Evolutionary conservation across 2,888 invertebrate genomes (phyloP), one percentile per base, ranked within the genome.

Genomic region (Mesochorus sp.): DNA sequence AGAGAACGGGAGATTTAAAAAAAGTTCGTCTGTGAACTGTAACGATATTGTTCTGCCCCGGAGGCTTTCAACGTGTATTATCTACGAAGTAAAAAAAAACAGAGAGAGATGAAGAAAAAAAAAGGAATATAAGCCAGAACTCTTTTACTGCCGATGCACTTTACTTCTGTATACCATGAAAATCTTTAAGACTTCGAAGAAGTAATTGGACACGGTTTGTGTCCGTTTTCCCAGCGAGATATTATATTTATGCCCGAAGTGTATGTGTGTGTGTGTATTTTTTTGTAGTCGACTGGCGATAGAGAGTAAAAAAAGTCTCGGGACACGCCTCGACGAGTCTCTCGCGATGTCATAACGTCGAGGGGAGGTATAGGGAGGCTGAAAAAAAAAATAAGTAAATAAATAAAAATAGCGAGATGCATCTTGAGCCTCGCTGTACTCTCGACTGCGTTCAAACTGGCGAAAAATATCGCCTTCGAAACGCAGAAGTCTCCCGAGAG

Each of bases 181-280:
- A 67, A 70, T 62, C 34, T 70, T 75, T 49, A 53, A 68, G 62
- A 57, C 68, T 77, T 77, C 68, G 57, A 4, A 57, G 73, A 81
- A 80, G 59, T 72, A 77, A 81, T 81, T 81, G 76, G 81, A 77
- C 72, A 77, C 76, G 77, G 66, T 81, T 71, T 77, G 71, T n/a
- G n/a, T 49, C 70, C 68, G 71, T 71, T 77, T 79, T 70, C 59
- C 75, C 55, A n/a, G 72, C 19, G 57, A 75, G 34, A 77, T 17
- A 28, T 76, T 66, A 73, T 67, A 39, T 73, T 81, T 62, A 64
- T 66, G 64, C 57, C 21, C 39, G 49, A 28, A 51, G 26, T 44
- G 37, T 34, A 14, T n/a, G 21, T 1, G 39, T 6, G 26, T n/a
- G n/a, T n/a, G n/a, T n/a, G n/a, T n/a, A n/a, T n/a, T n/a, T n/a